phyloP scores from a whole-genome alignment of 2,113 vertebrate genomes.

The Aegotheles bennettii region DNA sequence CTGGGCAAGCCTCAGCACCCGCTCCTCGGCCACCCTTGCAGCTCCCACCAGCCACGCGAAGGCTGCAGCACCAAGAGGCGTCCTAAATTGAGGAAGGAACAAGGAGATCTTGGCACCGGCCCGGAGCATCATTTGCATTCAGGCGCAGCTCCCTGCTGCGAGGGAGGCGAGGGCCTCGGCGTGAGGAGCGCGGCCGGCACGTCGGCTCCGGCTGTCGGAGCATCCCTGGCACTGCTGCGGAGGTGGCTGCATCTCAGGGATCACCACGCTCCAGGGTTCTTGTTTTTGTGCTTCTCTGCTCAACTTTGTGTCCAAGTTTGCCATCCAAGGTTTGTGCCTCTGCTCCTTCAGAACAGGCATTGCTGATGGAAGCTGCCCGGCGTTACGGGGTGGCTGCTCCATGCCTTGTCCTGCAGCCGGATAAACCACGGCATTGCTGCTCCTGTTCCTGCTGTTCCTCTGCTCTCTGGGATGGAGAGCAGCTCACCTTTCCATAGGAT shows the following conservation, averaged over 20 bases:
- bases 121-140: constrained; percentile 13
- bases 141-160: neutral
- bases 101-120: constrained; percentile 29
- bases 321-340: neutral
- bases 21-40: neutral
- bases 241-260: neutral
- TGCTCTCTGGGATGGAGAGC: neutral
- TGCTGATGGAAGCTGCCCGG: too few relatives aligned
- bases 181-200: neutral
- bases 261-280: neutral
- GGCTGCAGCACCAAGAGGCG: constrained; percentile 8
- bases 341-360: fast-evolving
- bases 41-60: neutral
- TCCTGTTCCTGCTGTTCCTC: neutral
- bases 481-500: fast-evolving
- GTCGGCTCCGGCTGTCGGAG: neutral
- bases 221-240: neutral
- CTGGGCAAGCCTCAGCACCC: neutral
- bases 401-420: neutral
- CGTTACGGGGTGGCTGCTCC: neutral
- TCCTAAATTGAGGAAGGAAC: constrained; percentile 24
- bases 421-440: fast-evolving
- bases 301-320: neutral
- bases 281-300: neutral
- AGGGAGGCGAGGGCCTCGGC: neutral